Percentiles rank a stretch among this genome's conserved stretches.
Conservation (phyloP, 1,140 invertebrate species). For the Glossosoma conforme region DNA sequence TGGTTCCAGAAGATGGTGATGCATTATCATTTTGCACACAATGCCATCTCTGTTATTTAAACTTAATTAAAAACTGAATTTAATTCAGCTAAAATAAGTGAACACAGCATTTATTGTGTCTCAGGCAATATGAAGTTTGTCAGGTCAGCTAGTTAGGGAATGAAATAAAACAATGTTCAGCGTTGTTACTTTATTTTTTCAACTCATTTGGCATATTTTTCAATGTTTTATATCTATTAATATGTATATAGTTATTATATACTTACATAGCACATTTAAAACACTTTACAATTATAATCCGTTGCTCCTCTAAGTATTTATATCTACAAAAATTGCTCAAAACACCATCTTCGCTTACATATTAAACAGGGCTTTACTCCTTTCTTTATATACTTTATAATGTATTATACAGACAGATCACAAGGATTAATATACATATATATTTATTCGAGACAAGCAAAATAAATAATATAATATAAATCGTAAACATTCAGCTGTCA, state of each 20-base stretch:
- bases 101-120: no score
- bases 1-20: no score
- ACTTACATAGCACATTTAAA: constrained; percentile 22
- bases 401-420: constrained; percentile 2
- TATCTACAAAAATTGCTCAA: constrained; percentile 17
- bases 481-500: no score
- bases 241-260: constrained; percentile 12
- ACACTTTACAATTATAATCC: constrained; percentile 12
- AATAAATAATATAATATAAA: no score
- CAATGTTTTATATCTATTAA: constrained; percentile 6
- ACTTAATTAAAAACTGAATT: no score
- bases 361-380: no score
- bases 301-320: constrained; percentile 7
- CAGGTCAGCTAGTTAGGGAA: no score
- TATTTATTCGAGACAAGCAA: no score
- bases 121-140: no score
- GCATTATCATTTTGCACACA: no score
- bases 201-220: constrained; percentile 20
- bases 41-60: no score
- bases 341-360: constrained; percentile 8
- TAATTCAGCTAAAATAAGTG: no score
- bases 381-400: background rate
- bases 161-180: constrained; percentile 7
- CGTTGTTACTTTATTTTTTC: constrained; percentile 13
- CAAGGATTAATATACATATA: constrained; percentile 1